These are phyloP conservation scores for Drosophila obscura DNA, from an alignment of 1,140 invertebrate genomes.

Conservation along the genomic window DNA sequence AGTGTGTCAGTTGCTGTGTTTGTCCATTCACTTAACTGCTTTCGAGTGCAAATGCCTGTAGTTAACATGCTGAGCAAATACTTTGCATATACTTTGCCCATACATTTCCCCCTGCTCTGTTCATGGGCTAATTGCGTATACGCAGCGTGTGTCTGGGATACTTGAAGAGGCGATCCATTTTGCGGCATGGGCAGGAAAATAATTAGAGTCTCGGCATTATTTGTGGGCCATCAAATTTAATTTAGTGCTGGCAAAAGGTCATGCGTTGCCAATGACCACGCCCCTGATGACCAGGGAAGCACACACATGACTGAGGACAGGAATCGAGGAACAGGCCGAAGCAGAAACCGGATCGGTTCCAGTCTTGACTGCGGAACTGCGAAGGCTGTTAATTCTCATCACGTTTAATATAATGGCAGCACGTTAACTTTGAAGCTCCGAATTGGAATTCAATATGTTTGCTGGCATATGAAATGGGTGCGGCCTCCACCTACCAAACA, in stretches of 20 bases:
- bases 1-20: conserved; percentile 14
- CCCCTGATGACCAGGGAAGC: conserved; percentile 36
- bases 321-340: conserved; percentile 6
- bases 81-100: conserved; percentile 50
- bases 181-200: conserved; percentile 62
- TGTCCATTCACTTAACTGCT: conserved; percentile 22
- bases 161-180: conserved; percentile 30
- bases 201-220: conserved; percentile 80
- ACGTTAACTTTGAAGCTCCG: conserved; percentile 77
- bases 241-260: conserved; percentile 68
- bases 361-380: conserved; percentile 21
- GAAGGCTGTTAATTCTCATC: conserved; percentile 75
- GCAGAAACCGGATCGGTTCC: conserved; percentile 3
- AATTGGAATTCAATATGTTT: conserved; percentile 82
- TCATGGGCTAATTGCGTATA: conserved; percentile 57
- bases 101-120: conserved; percentile 5
- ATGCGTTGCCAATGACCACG: conserved; percentile 58
- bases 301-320: conserved; percentile 2
- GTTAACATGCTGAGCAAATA: conserved; percentile 39
- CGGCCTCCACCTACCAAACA: not conserved
- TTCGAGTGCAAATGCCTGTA: conserved; percentile 59
- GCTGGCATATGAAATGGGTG: conserved; percentile 63
- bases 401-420: conserved; percentile 79
- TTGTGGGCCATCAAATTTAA: conserved; percentile 81
- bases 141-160: conserved; percentile 51